Conservation (phyloP, 2,797 vertebrate genomes). For the Austrolebias charrua region DNA sequence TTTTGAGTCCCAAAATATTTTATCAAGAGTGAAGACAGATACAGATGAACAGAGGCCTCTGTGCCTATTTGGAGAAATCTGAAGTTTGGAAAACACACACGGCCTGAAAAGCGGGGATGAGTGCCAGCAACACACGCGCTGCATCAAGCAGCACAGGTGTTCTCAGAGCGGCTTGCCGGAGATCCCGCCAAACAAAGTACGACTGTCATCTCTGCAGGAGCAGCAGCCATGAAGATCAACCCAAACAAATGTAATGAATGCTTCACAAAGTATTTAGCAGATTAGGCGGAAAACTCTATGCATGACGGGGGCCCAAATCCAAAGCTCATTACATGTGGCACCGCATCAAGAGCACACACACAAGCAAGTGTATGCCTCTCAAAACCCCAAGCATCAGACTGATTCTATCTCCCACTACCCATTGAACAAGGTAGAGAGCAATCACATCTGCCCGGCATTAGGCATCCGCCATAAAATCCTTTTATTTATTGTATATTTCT, state of each 20-base stretch:
- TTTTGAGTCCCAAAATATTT: conserved; percentile 50
- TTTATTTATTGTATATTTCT: conserved; percentile 70
- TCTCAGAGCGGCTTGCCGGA: conserved; percentile 45
- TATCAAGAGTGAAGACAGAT: conserved; percentile 49
- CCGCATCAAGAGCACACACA: conserved; percentile 45
- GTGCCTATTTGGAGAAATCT: conserved; percentile 48
- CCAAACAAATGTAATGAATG: conserved; percentile 63
- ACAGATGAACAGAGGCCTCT: conserved; percentile 47
- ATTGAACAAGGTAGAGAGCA: conserved; percentile 56
- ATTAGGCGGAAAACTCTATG: conserved; percentile 53
- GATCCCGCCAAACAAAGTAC: conserved; percentile 58
- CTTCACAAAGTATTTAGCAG: conserved; percentile 67
- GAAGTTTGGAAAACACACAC: conserved; percentile 46
- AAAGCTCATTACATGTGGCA: conserved; percentile 68
- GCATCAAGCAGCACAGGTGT: conserved; percentile 70
- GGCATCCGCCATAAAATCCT: conserved; percentile 60
- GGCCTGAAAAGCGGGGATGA: conserved; percentile 45
- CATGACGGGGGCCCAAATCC: conserved; percentile 57
- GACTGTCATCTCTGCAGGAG: conserved; percentile 51
- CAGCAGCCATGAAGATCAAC: conserved; percentile 49
- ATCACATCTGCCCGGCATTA: conserved; percentile 62
- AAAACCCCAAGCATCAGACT: conserved; percentile 33
- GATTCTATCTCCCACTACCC: conserved; percentile 56
- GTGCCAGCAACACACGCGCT: conserved; percentile 59
- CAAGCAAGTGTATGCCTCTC: conserved; percentile 31